Percentiles rank a stretch among this genome's conserved stretches.
Evolutionary conservation across 2,888 invertebrate species (phyloP).

Genomic region (Epirrhoe tristata): DNA sequence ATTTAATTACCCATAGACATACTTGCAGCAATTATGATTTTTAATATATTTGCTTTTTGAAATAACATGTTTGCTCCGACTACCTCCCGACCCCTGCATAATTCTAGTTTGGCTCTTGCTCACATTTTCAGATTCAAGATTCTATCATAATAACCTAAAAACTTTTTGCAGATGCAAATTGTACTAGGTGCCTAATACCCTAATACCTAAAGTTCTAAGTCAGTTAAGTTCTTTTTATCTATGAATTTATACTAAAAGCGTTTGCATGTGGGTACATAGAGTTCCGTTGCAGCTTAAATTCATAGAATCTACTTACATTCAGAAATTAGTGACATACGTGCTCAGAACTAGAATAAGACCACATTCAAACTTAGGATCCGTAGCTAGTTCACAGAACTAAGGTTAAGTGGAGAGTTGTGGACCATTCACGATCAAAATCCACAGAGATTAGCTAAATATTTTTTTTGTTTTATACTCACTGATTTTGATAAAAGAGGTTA

Average conservation of each 20-base stretch:
- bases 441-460: background rate
- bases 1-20: background rate
- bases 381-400: conserved; percentile 25
- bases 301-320: conserved; percentile 24
- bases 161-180: too few relatives aligned
- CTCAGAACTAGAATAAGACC: conserved; percentile 34
- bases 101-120: too few relatives aligned
- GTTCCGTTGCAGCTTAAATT: conserved; percentile 19
- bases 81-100: too few relatives aligned
- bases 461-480: too few relatives aligned
- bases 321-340: conserved; percentile 41
- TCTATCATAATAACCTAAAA: too few relatives aligned
- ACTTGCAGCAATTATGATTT: background rate
- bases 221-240: too few relatives aligned
- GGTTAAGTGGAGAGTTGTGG: background rate
- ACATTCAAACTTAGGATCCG: conserved; percentile 28
- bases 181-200: too few relatives aligned
- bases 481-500: too few relatives aligned
- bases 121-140: too few relatives aligned
- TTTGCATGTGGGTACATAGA: background rate
- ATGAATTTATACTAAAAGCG: background rate
- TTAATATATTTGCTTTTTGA: background rate
- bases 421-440: background rate
- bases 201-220: too few relatives aligned
- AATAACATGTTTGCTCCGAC: background rate